Base-by-base conservation (phyloP, 92 coral and sea anemone genomes). In the Epizoanthus illoricatus region DNA sequence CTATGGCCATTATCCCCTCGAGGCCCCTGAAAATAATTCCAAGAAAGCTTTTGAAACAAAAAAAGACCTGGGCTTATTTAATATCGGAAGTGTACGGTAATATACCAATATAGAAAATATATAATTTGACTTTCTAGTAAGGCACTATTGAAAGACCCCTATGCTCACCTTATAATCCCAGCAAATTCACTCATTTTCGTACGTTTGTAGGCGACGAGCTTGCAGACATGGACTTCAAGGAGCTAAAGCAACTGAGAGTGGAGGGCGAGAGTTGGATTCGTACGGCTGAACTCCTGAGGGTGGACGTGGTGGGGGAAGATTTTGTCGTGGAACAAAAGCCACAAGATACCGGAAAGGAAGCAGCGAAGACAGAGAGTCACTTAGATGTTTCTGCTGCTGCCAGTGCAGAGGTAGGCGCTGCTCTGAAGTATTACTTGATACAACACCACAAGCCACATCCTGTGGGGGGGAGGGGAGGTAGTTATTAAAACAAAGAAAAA, bases 231-330 rank as follows among this genome's bases (percentile, higher is more conserved):
- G 99, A 96, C 55, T 96, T 88, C 76, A 93, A 91, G 80, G 99
- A 96, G 40, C 93, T 96, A 19, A 96, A 96, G 84, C 87, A 94
- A 63, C 88, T 93, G 57, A 81, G 74, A 52, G 88, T 76, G 45
- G 99, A 96, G 86, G 92, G 93, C n/a, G 98, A 93, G 75, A 89
- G 95, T 23, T 96, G 99, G 99, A 89, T 91, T 40, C 93, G 92
- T 39, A 96, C 94, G 4, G 93, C 99, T 7, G 81, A 86, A 42
- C 87, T 96, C 2, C 91, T 96, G 55, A 90, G 91, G 40, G 89
- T 83, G 81, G 98, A 96, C 69, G 94, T 90, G n/a, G 89, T 92
- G 81, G 94, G 95, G 16, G 98, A 89, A 11, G 89, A 89, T 76
- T 93, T 84, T 76, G 86, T 88, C 12, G 75, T 76, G 5, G 92